Conservation (phyloP, 2,888 invertebrate species). For the Aspidapion aeneum region DNA sequence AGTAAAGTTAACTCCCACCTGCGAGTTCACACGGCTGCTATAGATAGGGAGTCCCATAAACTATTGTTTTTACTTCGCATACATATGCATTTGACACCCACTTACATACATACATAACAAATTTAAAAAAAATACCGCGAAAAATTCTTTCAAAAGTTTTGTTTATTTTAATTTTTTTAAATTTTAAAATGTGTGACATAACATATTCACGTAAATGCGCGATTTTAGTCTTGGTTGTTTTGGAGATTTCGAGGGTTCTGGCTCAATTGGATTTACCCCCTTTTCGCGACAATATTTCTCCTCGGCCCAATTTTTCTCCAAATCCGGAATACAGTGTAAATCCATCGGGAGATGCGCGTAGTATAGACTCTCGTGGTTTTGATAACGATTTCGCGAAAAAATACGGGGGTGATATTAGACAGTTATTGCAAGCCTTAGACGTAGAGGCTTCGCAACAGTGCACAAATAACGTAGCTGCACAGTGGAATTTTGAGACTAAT, state of each 20-base stretch:
- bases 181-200: neutral
- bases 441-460: slow-evolving; percentile 76
- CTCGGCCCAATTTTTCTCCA: slow-evolving; percentile 21
- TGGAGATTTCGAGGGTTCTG: neutral
- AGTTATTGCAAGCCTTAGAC: slow-evolving; percentile 67
- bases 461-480: slow-evolving; percentile 80
- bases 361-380: neutral
- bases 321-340: slow-evolving; percentile 19
- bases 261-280: slow-evolving; percentile 32
- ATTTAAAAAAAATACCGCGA: neutral
- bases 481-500: slow-evolving; percentile 87
- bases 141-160: too few relatives aligned
- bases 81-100: neutral
- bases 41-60: neutral
- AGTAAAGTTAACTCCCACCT: neutral
- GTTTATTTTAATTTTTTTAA: too few relatives aligned
- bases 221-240: neutral
- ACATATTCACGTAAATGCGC: neutral
- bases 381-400: slow-evolving; percentile 18
- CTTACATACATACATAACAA: neutral
- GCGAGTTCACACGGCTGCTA: neutral
- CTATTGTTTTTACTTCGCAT: neutral
- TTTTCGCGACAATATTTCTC: slow-evolving; percentile 21
- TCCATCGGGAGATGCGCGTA: slow-evolving; percentile 3
- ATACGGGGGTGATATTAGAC: slow-evolving; percentile 47